Conservation (phyloP, 92 coral and sea anemone genomes). For the Bergia puertoricense region DNA sequence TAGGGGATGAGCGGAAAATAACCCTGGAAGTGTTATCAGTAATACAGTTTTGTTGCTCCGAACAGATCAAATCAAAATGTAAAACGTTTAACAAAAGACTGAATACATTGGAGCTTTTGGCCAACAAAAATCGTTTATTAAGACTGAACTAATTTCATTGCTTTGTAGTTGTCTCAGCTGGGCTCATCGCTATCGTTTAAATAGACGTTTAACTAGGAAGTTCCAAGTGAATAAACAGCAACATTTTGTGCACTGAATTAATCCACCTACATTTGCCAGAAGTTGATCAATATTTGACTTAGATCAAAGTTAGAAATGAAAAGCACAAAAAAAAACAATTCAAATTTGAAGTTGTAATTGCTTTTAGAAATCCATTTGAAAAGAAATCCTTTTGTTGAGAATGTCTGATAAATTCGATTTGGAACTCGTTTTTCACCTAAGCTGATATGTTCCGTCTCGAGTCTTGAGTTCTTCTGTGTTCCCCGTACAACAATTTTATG, state of each 20-base stretch:
- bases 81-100: constrained; percentile 27
- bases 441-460: background rate
- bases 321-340: constrained; percentile 38
- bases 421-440: background rate
- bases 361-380: constrained; percentile 29
- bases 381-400: constrained; percentile 34
- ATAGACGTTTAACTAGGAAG: constrained; percentile 43
- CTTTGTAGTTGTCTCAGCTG: constrained; percentile 37
- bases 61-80: constrained; percentile 15
- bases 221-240: constrained; percentile 36
- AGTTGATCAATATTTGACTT: constrained; percentile 44
- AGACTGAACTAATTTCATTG: constrained; percentile 42
- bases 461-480: background rate
- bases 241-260: constrained; percentile 42
- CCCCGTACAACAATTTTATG: background rate
- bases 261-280: constrained; percentile 33
- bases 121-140: constrained; percentile 42
- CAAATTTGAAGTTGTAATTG: constrained; percentile 44
- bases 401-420: constrained; percentile 31
- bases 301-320: constrained; percentile 34
- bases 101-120: constrained; percentile 30
- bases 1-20: constrained; percentile 16
- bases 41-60: background rate
- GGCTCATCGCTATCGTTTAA: constrained; percentile 11
- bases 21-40: background rate